phyloP scores from a whole-genome alignment of 2,113 vertebrate genomes.

The Chlamydotis undulata region DNA sequence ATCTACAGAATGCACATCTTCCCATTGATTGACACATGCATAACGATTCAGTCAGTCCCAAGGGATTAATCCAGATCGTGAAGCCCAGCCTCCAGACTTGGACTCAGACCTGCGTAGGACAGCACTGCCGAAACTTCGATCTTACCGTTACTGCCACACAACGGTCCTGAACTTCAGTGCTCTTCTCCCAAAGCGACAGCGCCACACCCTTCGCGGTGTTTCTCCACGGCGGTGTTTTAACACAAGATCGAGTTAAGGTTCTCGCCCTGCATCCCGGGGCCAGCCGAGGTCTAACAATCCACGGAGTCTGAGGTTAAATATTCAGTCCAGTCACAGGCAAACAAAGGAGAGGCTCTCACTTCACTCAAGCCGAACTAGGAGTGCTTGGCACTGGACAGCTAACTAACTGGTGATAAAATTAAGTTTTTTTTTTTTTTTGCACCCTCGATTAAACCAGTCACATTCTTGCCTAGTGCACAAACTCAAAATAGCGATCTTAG shows the following conservation, averaged over 20 bases:
- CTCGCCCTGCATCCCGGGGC: background rate
- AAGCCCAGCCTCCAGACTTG: conserved; percentile 32
- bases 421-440: background rate
- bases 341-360: conserved; percentile 9
- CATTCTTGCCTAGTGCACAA: conserved; percentile 59
- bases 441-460: conserved; percentile 4
- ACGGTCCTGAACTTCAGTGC: background rate
- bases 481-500: conserved; percentile 43
- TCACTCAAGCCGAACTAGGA: conserved; percentile 13
- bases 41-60: conserved; percentile 69
- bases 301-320: conserved; percentile 11
- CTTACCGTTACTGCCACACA: background rate
- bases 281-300: background rate
- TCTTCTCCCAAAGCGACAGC: background rate
- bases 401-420: background rate
- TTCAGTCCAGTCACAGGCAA: conserved; percentile 29
- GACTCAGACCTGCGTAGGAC: conserved; percentile 53
- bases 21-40: conserved; percentile 99
- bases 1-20: conserved; percentile 93
- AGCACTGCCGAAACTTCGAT: conserved; percentile 21
- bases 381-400: conserved; percentile 53
- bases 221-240: background rate
- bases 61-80: conserved; percentile 42
- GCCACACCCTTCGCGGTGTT: background rate
- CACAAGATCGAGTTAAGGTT: background rate